phyloP scores from a whole-genome alignment of 2,113 vertebrate genomes.

The Pedionomus torquatus region DNA sequence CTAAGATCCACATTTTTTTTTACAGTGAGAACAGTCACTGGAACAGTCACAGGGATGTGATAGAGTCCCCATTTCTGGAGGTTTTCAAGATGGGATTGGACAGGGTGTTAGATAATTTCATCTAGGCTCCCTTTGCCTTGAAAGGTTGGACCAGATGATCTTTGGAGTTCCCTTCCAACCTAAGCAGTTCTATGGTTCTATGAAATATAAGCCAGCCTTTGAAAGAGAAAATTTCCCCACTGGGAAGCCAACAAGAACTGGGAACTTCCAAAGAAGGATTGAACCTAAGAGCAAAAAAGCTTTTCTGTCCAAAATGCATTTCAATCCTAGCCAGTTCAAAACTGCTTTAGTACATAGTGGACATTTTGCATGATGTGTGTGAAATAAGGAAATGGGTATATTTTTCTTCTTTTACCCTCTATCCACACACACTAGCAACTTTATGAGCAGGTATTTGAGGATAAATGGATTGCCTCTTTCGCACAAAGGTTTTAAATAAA shows the following conservation, averaged over 20 bases:
- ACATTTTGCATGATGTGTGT: background rate
- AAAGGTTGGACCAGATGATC: background rate
- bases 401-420: constrained; percentile 22
- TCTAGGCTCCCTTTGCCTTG: background rate
- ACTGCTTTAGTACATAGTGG: background rate
- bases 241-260: background rate
- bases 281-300: background rate
- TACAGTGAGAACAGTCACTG: background rate
- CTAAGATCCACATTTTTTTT: background rate
- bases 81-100: background rate
- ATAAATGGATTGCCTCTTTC: constrained; percentile 39
- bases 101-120: background rate
- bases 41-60: background rate
- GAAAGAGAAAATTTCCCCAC: background rate
- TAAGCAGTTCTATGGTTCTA: background rate
- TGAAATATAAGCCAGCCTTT: background rate
- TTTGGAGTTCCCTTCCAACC: background rate
- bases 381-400: constrained; percentile 30
- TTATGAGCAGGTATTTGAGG: constrained; percentile 26
- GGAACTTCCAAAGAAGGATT: background rate
- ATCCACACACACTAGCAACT: background rate
- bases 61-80: background rate
- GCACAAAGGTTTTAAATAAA: constrained; percentile 50
- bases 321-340: background rate
- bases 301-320: background rate